Evolutionary conservation across 2,113 vertebrate species (phyloP).

Genomic region (Caranx melampygus): DNA sequence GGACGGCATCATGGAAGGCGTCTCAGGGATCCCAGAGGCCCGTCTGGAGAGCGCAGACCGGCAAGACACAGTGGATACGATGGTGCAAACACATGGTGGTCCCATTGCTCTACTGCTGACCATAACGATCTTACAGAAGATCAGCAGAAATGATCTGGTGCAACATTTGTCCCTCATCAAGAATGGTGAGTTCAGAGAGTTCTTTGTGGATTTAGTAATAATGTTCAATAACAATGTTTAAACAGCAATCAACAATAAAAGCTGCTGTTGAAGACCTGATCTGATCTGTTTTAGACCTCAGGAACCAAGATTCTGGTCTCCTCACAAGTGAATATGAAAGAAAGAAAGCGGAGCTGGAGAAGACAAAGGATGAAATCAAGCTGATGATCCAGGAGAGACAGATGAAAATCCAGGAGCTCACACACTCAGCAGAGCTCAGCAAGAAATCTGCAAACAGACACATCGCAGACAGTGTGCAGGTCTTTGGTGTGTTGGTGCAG

Average conservation of each 20-base stretch:
- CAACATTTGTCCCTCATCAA: neutral
- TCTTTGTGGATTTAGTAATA: too few species aligned
- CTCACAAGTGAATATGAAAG: neutral
- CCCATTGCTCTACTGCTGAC: neutral
- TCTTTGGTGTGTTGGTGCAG: neutral
- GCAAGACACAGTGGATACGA: constrained; percentile 20
- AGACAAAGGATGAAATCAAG: neutral
- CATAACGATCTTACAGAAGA: constrained; percentile 4
- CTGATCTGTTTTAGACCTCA: constrained; percentile 23
- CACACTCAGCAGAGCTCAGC: constrained; percentile 29
- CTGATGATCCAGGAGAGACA: constrained; percentile 44
- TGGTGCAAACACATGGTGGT: constrained; percentile 5
- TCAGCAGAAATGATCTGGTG: constrained; percentile 40
- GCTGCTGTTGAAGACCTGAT: neutral
- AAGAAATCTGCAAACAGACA: constrained; percentile 42
- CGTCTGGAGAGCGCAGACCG: constrained; percentile 14
- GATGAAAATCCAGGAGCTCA: constrained; percentile 47
- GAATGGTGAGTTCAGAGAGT: neutral
- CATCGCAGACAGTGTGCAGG: neutral
- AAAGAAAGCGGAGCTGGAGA: constrained; percentile 17
- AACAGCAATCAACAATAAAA: neutral
- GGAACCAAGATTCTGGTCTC: neutral
- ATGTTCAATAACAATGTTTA: neutral
- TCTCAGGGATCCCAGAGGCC: neutral
- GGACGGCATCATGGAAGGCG: accelerated